These are phyloP conservation scores for Drosophila tani DNA, from an alignment of 1,140 invertebrate species.

Conservation along the genomic window DNA sequence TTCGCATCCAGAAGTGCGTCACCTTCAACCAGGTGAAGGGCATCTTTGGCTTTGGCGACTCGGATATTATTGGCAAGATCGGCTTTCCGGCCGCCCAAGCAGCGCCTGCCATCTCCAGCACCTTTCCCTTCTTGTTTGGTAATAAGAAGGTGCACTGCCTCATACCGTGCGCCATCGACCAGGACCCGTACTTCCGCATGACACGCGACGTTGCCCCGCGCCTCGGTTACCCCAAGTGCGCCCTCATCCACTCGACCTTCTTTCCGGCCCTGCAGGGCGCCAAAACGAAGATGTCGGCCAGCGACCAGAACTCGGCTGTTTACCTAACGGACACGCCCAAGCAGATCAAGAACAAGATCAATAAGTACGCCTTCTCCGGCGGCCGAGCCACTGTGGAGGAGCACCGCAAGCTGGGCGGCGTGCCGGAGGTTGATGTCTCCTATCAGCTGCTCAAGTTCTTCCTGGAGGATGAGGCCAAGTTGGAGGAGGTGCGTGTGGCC, in stretches of 20 bases:
- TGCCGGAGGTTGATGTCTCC: constrained; percentile 98
- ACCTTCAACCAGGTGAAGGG: constrained; percentile 98
- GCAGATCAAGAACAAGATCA: constrained; percentile 99
- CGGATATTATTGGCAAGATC: constrained; percentile 98
- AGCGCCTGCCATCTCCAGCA: constrained; percentile 96
- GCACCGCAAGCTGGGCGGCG: constrained; percentile 95
- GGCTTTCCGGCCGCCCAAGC: constrained; percentile 98
- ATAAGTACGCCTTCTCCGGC: constrained; percentile 99
- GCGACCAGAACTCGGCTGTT: constrained; percentile 97
- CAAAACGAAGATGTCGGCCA: constrained; percentile 99
- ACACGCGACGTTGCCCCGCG: constrained; percentile 97
- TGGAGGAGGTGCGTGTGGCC: constrained; percentile 92
- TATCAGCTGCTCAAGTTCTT: constrained; percentile 99
- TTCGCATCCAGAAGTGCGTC: constrained; percentile 95
- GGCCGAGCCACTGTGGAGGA: constrained; percentile 97
- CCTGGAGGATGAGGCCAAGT: constrained; percentile 95
- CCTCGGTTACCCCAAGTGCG: constrained; percentile 95
- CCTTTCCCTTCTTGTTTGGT: constrained; percentile 98
- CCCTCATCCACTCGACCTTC: constrained; percentile 96
- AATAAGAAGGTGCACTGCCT: constrained; percentile 93
- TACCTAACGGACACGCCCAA: constrained; percentile 98
- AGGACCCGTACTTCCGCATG: constrained; percentile 99
- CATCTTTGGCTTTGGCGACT: constrained; percentile 99
- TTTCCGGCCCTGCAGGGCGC: constrained; percentile 98
- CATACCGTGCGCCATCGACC: constrained; percentile 99